Evolutionary conservation across 2,113 vertebrate genomes (phyloP).

Genomic region (Tupaia tana): DNA sequence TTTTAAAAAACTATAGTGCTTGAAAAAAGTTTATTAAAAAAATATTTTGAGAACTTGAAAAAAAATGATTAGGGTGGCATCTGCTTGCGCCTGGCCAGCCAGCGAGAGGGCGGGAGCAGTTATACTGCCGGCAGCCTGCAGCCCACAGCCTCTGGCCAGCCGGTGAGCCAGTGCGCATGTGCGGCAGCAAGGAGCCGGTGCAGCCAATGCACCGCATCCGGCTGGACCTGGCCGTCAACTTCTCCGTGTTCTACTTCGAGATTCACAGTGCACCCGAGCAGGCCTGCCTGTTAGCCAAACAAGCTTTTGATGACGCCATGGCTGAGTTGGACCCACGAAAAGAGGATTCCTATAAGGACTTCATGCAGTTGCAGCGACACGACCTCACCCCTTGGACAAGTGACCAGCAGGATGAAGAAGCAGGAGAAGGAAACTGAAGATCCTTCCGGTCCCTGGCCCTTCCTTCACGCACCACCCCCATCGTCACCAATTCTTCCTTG

Average conservation of each 20-base stretch:
- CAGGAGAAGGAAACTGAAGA: slow-evolving; percentile 91
- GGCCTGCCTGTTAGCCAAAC: slow-evolving; percentile 94
- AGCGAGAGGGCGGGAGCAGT: too few relatives aligned
- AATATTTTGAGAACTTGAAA: not conserved
- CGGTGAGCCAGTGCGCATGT: too few relatives aligned
- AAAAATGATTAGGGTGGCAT: too few relatives aligned
- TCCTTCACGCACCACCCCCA: slow-evolving; percentile 78
- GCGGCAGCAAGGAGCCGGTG: slow-evolving; percentile 92
- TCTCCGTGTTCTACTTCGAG: slow-evolving; percentile 96
- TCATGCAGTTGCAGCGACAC: slow-evolving; percentile 95
- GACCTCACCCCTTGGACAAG: slow-evolving; percentile 95
- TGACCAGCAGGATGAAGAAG: slow-evolving; percentile 95
- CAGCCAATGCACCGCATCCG: slow-evolving; percentile 94
- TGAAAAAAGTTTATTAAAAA: not conserved
- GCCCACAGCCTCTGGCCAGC: too few relatives aligned
- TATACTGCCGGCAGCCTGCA: too few relatives aligned
- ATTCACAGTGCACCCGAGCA: slow-evolving; percentile 95
- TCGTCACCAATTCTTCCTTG: slow-evolving; percentile 81
- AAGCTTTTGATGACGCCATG: slow-evolving; percentile 94
- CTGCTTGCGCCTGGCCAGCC: too few relatives aligned
- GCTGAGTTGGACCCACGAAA: slow-evolving; percentile 95
- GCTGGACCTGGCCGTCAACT: slow-evolving; percentile 94
- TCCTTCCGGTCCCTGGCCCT: slow-evolving; percentile 71
- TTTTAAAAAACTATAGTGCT: too few relatives aligned
- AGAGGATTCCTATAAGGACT: slow-evolving; percentile 97